Evolutionary conservation across 2,797 vertebrate species (phyloP).

Genomic region (Emydoidea blandingii): DNA sequence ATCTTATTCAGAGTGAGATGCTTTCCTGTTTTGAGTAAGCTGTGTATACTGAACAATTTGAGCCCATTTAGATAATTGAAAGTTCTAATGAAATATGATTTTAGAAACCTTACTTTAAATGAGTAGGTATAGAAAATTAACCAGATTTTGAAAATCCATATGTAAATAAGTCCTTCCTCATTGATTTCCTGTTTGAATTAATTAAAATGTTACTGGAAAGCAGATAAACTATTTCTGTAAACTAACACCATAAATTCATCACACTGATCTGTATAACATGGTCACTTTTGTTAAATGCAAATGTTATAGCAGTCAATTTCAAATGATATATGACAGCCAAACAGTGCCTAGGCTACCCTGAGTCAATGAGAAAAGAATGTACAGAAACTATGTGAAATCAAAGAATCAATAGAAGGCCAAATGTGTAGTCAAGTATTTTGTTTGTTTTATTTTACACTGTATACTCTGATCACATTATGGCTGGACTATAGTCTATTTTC

Average conservation of each 20-base stretch:
- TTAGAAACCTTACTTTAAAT: constrained; percentile 32
- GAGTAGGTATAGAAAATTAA: background rate
- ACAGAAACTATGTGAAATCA: constrained; percentile 35
- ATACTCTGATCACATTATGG: background rate
- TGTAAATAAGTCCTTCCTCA: constrained; percentile 45
- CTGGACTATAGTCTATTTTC: background rate
- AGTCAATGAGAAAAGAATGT: constrained; percentile 23
- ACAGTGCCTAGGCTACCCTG: background rate
- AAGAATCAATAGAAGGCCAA: background rate
- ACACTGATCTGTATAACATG: constrained; percentile 54
- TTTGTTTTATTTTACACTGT: background rate
- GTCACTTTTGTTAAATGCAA: constrained; percentile 73
- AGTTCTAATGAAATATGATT: constrained; percentile 33
- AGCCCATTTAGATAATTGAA: constrained; percentile 43
- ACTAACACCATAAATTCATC: constrained; percentile 72
- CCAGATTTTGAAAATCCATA: constrained; percentile 47
- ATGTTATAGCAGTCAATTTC: constrained; percentile 69
- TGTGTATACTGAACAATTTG: constrained; percentile 32
- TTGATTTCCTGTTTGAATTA: constrained; percentile 72
- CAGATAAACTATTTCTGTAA: constrained; percentile 64
- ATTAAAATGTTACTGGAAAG: constrained; percentile 67
- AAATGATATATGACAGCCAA: constrained; percentile 47
- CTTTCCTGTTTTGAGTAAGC: constrained; percentile 29
- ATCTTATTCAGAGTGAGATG: constrained; percentile 41
- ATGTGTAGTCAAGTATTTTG: background rate